Percentiles rank a stretch among this genome's conserved stretches.
These are phyloP conservation scores for Montipora cactus DNA, from an alignment of 64 coral and sea anemone species.

Conservation along the genomic window DNA sequence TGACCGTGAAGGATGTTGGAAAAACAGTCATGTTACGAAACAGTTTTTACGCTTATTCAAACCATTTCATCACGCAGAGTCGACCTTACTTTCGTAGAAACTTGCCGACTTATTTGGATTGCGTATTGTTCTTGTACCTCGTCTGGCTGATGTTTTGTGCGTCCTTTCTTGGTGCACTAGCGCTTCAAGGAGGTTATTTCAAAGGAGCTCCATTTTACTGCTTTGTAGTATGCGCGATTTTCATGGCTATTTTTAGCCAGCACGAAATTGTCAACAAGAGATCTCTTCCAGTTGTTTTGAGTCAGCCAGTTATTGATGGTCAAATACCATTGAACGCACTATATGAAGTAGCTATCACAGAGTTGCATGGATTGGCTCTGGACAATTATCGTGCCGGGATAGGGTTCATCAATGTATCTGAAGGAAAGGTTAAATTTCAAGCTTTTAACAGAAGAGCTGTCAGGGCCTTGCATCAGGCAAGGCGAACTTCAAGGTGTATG, in stretches of 20 bases:
- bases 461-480: conserved; percentile 43
- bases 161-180: conserved; percentile 55
- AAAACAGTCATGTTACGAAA: conserved; percentile 42
- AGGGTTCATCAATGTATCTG: conserved; percentile 54
- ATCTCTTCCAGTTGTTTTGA: conserved; percentile 62
- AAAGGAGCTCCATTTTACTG: conserved; percentile 35
- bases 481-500: conserved; percentile 58
- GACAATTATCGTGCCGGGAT: conserved; percentile 74
- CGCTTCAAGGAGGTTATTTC: conserved; percentile 28
- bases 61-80: conserved; percentile 85
- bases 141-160: not conserved
- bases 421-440: conserved; percentile 81
- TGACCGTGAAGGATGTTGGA: conserved; percentile 70
- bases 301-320: conserved; percentile 61
- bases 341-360: conserved; percentile 75
- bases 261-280: conserved; percentile 77
- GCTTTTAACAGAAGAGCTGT: conserved; percentile 69
- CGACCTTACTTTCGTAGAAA: conserved; percentile 72
- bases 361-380: conserved; percentile 70
- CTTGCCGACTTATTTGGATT: conserved; percentile 67
- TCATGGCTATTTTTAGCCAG: conserved; percentile 73
- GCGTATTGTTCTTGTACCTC: not conserved
- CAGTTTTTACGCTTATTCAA: conserved; percentile 40
- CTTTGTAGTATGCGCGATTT: conserved; percentile 50
- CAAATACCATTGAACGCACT: conserved; percentile 61